A percentile compares a stretch with the other conserved stretches of the same genome.
Conservation (phyloP, 2,113 vertebrate genomes). For the Anseranas semipalmata region DNA sequence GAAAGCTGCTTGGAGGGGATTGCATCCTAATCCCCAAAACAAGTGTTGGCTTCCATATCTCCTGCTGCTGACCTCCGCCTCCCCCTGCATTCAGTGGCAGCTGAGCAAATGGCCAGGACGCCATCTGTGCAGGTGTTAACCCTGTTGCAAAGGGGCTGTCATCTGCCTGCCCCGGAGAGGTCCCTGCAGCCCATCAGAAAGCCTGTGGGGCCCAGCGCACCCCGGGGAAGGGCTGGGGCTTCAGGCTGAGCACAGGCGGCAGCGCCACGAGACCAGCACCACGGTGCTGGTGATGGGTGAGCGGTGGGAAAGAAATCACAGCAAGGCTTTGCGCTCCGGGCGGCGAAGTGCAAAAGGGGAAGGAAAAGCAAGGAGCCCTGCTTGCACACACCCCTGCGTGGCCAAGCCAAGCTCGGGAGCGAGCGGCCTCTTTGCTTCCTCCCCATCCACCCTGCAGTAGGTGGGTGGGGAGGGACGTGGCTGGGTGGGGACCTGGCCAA, state of each 20-base stretch:
- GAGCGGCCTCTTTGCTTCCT: conserved; percentile 16
- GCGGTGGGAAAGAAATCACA: not conserved
- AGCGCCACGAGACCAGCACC: fast-evolving
- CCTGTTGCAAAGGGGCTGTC: not conserved
- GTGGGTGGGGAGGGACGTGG: not conserved
- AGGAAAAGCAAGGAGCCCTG: not conserved
- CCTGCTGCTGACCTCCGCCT: not conserved
- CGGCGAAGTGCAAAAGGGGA: not conserved
- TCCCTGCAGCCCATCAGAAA: not conserved
- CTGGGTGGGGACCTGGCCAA: conserved; percentile 49
- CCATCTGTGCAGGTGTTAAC: not conserved
- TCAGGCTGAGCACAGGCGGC: not conserved
- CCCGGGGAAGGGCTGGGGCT: not conserved
- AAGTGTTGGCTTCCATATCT: not conserved
- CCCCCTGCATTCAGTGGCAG: fast-evolving
- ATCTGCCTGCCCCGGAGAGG: not conserved
- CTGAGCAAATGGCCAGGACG: not conserved
- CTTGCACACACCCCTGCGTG: not conserved
- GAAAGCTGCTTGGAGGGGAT: not conserved
- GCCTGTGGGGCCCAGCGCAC: not conserved
- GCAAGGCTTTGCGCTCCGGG: not conserved
- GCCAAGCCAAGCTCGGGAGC: not conserved
- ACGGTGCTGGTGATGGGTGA: fast-evolving
- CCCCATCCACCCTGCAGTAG: conserved; percentile 13
- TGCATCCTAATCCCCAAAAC: not conserved